A percentile compares a stretch with the other conserved stretches of the same genome.
phyloP scores from a whole-genome alignment of 2,888 invertebrate genomes.

The Xestia ashworthii region DNA sequence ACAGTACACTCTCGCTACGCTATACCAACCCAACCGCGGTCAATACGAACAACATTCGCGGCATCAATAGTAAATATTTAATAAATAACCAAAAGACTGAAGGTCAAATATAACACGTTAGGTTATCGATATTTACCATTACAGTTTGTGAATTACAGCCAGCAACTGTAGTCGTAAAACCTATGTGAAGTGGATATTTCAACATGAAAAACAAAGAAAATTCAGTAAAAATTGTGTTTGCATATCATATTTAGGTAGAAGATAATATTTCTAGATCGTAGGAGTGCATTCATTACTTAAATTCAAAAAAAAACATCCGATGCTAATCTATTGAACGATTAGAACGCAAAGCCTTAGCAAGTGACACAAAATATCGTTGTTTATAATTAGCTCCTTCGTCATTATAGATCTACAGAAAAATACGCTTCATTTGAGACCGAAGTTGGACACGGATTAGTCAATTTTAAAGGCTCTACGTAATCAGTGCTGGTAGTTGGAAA shows the following conservation, averaged over 20 bases:
- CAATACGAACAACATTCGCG: conserved; percentile 15
- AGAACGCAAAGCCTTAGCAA: conserved; percentile 16
- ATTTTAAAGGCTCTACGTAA: conserved; percentile 12
- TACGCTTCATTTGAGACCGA: conserved; percentile 15
- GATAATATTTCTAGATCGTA: conserved; percentile 15
- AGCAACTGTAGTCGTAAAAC: not conserved
- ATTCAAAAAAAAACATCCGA: conserved; percentile 22
- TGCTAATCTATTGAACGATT: conserved; percentile 25
- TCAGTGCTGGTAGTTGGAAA: conserved; percentile 54
- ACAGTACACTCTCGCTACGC: not conserved
- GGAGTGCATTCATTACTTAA: conserved; percentile 25
- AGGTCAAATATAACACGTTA: conserved; percentile 24
- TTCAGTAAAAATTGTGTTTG: not conserved
- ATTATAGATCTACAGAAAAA: not conserved
- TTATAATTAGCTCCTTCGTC: conserved; percentile 24
- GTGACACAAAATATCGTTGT: conserved; percentile 11
- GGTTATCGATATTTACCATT: conserved; percentile 29
- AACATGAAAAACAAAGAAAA: not conserved
- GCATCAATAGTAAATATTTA: conserved; percentile 31
- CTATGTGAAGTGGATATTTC: not conserved
- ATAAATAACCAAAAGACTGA: conserved; percentile 7
- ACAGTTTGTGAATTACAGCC: conserved; percentile 16
- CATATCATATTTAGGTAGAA: not conserved
- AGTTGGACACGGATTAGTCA: conserved; percentile 24
- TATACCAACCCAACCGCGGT: conserved; percentile 5